A percentile compares a stretch with the other conserved stretches of the same genome.
phyloP scores from a whole-genome alignment of 1,140 invertebrate species.

The Sarcophaga peregrina region DNA sequence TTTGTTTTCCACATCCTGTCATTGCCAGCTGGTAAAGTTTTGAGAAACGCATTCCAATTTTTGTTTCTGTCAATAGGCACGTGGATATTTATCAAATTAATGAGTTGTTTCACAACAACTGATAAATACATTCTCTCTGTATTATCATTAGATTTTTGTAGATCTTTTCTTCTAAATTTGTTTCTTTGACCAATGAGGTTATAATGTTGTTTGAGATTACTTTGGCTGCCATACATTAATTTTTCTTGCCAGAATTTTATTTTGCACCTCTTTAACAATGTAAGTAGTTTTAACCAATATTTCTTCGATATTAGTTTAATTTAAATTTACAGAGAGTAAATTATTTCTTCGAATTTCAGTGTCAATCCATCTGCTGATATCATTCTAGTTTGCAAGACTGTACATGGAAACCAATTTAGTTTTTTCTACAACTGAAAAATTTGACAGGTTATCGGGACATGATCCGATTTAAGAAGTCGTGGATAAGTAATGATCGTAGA shows the following conservation, averaged over 20 bases:
- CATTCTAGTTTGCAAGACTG: background rate
- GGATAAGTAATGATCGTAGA: too few relatives aligned
- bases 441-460: background rate
- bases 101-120: background rate
- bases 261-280: background rate
- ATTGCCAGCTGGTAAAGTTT: background rate
- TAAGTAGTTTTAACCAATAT: background rate
- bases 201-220: background rate
- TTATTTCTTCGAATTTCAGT: background rate
- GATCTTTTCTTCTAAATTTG: background rate
- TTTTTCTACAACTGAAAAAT: background rate
- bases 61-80: background rate
- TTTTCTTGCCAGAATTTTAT: background rate
- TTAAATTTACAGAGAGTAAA: background rate
- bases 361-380: background rate
- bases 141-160: background rate
- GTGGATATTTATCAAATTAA: background rate
- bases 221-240: background rate
- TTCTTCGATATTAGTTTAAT: background rate
- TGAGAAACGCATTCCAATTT: background rate
- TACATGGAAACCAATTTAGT: background rate
- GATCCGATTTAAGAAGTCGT: background rate
- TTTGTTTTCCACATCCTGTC: background rate
- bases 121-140: too few relatives aligned
- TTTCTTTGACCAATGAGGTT: conserved; percentile 20